phyloP scores from a whole-genome alignment of 2,888 invertebrate genomes.

The Drosophila paramelanica region DNA sequence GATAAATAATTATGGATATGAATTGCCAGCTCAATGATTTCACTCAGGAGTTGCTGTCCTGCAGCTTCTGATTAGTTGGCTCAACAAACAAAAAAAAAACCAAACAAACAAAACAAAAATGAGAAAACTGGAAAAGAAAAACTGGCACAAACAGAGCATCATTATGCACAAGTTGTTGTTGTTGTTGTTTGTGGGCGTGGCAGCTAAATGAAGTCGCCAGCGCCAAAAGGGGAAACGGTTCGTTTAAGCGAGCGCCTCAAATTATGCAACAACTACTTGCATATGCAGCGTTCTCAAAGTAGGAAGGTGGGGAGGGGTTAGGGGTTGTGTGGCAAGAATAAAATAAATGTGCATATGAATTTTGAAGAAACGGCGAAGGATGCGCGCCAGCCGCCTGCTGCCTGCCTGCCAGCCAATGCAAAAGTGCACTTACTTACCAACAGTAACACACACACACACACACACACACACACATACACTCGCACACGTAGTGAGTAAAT shows the following conservation, averaged over 20 bases:
- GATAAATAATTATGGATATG: conserved; percentile 31
- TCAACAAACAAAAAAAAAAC: conserved; percentile 1
- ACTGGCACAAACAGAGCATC: conserved; percentile 20
- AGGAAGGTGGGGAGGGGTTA: too few species aligned
- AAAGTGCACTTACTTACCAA: conserved; percentile 52
- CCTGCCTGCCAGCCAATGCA: conserved; percentile 49
- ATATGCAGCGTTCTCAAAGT: conserved; percentile 46
- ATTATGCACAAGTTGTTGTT: conserved; percentile 29
- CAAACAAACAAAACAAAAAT: not conserved
- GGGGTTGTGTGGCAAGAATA: conserved; percentile 32
- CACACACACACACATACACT: conserved; percentile 7
- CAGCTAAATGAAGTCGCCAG: conserved; percentile 35
- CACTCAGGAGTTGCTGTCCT: conserved; percentile 16
- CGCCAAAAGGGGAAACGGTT: conserved; percentile 19
- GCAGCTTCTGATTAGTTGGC: conserved; percentile 45
- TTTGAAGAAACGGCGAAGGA: conserved; percentile 73
- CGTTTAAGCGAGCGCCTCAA: conserved; percentile 41
- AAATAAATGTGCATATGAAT: conserved; percentile 80
- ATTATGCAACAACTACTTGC: conserved; percentile 65
- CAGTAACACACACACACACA: conserved; percentile 7
- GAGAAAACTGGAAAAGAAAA: not conserved
- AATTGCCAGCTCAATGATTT: conserved; percentile 45
- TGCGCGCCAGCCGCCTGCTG: conserved; percentile 48
- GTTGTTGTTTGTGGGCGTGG: conserved; percentile 25
- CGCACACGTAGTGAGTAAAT: conserved; percentile 44